Evolutionary conservation across 2,113 vertebrate genomes (phyloP).

Genomic region (Eulacestoma nigropectus): DNA sequence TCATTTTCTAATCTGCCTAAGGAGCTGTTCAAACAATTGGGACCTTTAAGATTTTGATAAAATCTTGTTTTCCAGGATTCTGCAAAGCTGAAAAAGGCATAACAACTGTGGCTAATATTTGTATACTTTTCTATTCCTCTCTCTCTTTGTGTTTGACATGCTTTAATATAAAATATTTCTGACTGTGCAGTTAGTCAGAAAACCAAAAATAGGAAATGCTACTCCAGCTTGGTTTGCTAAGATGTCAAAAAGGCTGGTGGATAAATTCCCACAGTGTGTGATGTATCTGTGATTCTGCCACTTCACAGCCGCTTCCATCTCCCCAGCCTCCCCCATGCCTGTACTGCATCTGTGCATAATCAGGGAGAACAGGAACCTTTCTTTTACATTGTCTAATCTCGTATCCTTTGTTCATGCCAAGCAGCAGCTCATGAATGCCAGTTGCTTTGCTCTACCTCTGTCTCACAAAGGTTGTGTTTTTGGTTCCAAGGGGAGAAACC

Average conservation of each 20-base stretch:
- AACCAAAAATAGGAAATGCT: conserved; percentile 15
- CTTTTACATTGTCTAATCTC: conserved; percentile 10
- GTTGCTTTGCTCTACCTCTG: not conserved
- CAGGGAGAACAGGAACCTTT: not conserved
- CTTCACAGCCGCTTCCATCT: not conserved
- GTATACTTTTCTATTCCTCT: not conserved
- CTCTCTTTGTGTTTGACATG: not conserved
- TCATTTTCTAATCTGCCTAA: not conserved
- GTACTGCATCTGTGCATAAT: not conserved
- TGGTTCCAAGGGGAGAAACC: conserved; percentile 14
- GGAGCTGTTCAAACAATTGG: not conserved
- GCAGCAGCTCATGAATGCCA: not conserved
- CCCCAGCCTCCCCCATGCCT: not conserved
- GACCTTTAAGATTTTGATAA: not conserved
- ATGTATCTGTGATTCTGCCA: not conserved
- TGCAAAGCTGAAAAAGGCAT: not conserved
- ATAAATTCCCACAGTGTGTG: not conserved
- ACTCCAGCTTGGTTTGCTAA: not conserved
- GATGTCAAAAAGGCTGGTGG: not conserved
- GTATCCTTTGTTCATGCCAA: conserved; percentile 5
- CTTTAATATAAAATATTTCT: conserved; percentile 7
- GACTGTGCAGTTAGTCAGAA: not conserved
- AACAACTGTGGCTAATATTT: not conserved
- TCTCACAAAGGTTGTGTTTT: not conserved
- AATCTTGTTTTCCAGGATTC: conserved; percentile 5